Conservation (phyloP, 2,113 vertebrate species). For the Scatophagus argus region DNA sequence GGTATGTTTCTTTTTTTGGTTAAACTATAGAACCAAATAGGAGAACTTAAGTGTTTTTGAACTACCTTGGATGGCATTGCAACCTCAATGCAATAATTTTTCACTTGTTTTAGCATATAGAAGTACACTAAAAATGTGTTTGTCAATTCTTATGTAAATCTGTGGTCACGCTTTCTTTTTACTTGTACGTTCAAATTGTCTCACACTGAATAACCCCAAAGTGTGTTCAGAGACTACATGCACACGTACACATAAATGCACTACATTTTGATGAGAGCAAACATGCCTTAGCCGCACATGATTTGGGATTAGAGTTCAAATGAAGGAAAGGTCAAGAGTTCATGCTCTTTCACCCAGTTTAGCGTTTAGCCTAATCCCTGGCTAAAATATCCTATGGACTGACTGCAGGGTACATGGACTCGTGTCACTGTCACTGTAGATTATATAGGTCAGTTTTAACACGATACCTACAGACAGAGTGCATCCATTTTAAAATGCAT, state of each 20-base stretch:
- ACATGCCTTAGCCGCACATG: constrained; percentile 17
- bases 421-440: constrained; percentile 2
- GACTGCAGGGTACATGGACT: not conserved
- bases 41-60: not conserved
- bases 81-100: not conserved
- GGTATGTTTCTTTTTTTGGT: not conserved
- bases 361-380: constrained; percentile 64
- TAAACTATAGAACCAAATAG: not conserved
- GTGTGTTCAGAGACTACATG: not conserved
- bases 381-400: constrained; percentile 26
- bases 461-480: not conserved
- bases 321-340: constrained; percentile 49
- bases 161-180: not conserved
- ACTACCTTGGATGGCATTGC: not conserved
- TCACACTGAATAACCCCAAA: not conserved
- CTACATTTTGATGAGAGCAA: constrained; percentile 11
- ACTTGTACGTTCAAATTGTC: not conserved
- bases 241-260: not conserved
- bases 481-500: not conserved
- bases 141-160: constrained; percentile 2
- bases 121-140: not conserved
- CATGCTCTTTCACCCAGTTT: constrained; percentile 64
- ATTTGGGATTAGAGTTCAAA: constrained; percentile 62
- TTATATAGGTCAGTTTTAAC: constrained; percentile 10
- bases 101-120: not conserved